A percentile compares a stretch with the other conserved stretches of the same genome.
These are phyloP conservation scores for Coptodon rendalli DNA, from an alignment of 2,113 vertebrate species.

Conservation along the genomic window DNA sequence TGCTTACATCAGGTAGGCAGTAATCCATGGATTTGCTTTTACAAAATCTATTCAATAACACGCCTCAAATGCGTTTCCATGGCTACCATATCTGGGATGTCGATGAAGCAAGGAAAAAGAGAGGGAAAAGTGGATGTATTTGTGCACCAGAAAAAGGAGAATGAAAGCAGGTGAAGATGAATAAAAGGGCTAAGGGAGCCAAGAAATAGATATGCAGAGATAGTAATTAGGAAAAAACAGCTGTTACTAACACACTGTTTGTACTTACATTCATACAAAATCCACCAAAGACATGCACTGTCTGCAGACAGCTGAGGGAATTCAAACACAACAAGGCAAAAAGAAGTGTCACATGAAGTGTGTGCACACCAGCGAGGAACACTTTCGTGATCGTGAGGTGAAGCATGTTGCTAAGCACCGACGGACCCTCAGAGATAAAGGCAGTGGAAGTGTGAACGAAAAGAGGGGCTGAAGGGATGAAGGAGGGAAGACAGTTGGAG, in stretches of 20 bases:
- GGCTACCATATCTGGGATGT: constrained; percentile 23
- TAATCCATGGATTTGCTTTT: constrained; percentile 17
- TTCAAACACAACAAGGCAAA: not conserved
- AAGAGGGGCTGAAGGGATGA: not conserved
- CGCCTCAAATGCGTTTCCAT: constrained; percentile 43
- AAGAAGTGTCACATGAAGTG: not conserved
- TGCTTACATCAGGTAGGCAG: not conserved
- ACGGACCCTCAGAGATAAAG: constrained; percentile 13
- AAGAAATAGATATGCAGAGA: not conserved
- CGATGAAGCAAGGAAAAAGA: not conserved
- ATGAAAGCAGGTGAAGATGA: not conserved
- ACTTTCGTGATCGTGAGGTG: not conserved
- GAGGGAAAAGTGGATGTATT: not conserved
- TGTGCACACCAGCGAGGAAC: not conserved
- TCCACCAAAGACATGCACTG: not conserved
- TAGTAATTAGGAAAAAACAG: not conserved
- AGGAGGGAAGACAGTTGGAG: not conserved
- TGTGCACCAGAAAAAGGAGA: not conserved
- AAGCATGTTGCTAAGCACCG: constrained; percentile 27
- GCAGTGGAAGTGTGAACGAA: not conserved
- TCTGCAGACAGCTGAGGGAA: not conserved
- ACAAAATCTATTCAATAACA: constrained; percentile 15
- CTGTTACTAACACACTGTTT: not conserved
- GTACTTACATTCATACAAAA: not conserved
- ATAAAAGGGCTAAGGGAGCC: not conserved